Percentiles rank a stretch among this genome's conserved stretches.
These are phyloP conservation scores for Xylocampa areola DNA, from an alignment of 2,888 invertebrate genomes.

Conservation along the genomic window DNA sequence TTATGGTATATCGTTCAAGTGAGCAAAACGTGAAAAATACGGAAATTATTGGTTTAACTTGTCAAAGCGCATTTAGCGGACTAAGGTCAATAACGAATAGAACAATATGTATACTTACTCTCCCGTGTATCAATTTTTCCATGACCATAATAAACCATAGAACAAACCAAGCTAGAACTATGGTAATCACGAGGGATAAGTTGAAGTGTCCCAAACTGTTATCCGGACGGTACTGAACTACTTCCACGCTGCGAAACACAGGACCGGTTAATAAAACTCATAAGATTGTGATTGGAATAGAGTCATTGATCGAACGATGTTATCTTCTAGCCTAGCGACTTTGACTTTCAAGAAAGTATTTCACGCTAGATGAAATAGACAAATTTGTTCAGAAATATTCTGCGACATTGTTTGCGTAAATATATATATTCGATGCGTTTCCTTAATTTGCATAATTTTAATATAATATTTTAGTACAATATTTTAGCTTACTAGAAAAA, in stretches of 20 bases:
- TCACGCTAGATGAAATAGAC: too few species aligned
- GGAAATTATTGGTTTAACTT: neutral
- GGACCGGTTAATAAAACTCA: too few species aligned
- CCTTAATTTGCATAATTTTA: too few species aligned
- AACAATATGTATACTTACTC: constrained; percentile 66
- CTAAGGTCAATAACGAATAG: constrained; percentile 7
- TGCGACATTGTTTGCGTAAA: too few species aligned
- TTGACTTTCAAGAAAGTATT: too few species aligned
- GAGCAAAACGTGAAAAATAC: neutral
- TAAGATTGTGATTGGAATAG: too few species aligned
- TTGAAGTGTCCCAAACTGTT: constrained; percentile 68
- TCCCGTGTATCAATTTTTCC: constrained; percentile 71
- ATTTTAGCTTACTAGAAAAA: constrained; percentile 79
- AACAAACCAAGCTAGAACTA: constrained; percentile 69
- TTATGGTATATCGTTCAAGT: too few species aligned
- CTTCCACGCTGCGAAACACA: constrained; percentile 74
- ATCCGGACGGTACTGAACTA: constrained; percentile 69
- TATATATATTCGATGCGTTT: too few species aligned
- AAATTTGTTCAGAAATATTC: too few species aligned
- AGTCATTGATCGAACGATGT: too few species aligned
- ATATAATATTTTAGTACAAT: constrained; percentile 7
- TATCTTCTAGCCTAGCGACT: too few species aligned
- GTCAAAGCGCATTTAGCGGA: neutral
- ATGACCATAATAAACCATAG: constrained; percentile 74
- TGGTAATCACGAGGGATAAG: constrained; percentile 61